Evolutionary conservation across 2,888 invertebrate genomes (phyloP).

Genomic region (Clanis bilineata): DNA sequence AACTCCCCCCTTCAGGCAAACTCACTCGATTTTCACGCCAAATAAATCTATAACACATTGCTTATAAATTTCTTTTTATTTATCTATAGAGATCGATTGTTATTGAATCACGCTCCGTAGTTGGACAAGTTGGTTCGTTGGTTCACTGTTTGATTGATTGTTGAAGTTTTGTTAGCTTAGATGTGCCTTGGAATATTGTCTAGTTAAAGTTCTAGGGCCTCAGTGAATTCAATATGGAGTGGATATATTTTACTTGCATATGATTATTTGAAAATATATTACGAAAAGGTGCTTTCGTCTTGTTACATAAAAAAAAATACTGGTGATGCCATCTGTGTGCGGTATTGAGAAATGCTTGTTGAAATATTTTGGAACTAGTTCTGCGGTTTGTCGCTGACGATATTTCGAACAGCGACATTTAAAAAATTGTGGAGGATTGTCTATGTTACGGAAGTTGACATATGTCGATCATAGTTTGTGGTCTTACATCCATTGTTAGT

Average conservation of each 20-base stretch:
- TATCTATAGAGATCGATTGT: conserved; percentile 60
- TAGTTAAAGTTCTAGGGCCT: neutral
- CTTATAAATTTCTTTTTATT: conserved; percentile 70
- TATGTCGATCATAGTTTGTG: too few species aligned
- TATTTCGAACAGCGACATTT: too few species aligned
- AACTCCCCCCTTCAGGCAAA: conserved; percentile 55
- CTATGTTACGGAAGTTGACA: too few species aligned
- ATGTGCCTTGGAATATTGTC: neutral
- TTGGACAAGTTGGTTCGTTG: conserved; percentile 52
- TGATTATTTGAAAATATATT: neutral
- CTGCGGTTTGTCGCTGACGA: too few species aligned
- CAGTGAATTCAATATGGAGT: neutral
- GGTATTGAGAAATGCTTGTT: too few species aligned
- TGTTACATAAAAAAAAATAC: too few species aligned
- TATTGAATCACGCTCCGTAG: conserved; percentile 36
- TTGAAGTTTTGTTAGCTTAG: conserved; percentile 14
- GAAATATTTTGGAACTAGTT: too few species aligned
- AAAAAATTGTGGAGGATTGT: too few species aligned
- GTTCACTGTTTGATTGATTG: conserved; percentile 37
- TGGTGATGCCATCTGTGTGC: too few species aligned
- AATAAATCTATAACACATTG: conserved; percentile 70
- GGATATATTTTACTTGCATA: neutral
- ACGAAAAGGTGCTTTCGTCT: too few species aligned
- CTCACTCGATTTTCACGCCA: conserved; percentile 66
- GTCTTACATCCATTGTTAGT: too few species aligned